phyloP scores from a whole-genome alignment of 30 jellyfish, hydroid and myxozoan species.

The Rhopilema esculentum region DNA sequence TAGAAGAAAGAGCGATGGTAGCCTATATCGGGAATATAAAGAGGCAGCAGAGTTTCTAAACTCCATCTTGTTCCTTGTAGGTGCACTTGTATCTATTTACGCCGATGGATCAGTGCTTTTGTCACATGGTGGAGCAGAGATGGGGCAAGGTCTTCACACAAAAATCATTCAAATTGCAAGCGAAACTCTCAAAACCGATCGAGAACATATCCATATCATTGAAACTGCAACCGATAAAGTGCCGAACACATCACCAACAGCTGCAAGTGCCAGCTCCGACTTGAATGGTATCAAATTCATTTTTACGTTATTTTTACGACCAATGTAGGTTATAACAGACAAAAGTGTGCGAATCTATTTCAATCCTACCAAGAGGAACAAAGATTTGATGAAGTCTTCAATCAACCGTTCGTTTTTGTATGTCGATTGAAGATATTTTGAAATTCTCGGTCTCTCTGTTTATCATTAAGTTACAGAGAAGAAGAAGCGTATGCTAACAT shows the following conservation, averaged over 20 bases:
- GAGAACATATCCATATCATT: conserved; percentile 28
- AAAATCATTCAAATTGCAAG: conserved; percentile 44
- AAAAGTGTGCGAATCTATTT: too few species aligned
- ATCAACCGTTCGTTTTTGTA: too few species aligned
- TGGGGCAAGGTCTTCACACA: conserved; percentile 57
- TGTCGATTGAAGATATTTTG: too few species aligned
- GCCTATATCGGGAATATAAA: too few species aligned
- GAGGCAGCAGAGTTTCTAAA: too few species aligned
- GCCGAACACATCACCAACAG: conserved; percentile 60
- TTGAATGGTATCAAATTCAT: conserved; percentile 14
- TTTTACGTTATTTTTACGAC: background rate
- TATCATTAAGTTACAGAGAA: too few species aligned
- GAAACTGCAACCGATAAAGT: conserved; percentile 58
- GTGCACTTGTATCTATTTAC: conserved; percentile 35
- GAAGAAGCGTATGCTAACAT: too few species aligned
- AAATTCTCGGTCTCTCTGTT: too few species aligned
- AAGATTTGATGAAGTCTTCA: too few species aligned
- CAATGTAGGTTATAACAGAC: background rate
- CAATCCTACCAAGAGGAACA: too few species aligned
- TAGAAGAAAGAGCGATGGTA: background rate
- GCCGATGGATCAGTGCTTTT: conserved; percentile 45
- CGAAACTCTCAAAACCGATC: conserved; percentile 25
- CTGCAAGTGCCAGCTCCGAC: conserved; percentile 67
- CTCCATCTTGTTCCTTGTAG: too few species aligned
- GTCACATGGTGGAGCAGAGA: conserved; percentile 51